Percentiles rank a stretch among this genome's conserved stretches.
These are phyloP conservation scores for Centrocercus urophasianus DNA, from an alignment of 2,113 vertebrate genomes.

Conservation along the genomic window DNA sequence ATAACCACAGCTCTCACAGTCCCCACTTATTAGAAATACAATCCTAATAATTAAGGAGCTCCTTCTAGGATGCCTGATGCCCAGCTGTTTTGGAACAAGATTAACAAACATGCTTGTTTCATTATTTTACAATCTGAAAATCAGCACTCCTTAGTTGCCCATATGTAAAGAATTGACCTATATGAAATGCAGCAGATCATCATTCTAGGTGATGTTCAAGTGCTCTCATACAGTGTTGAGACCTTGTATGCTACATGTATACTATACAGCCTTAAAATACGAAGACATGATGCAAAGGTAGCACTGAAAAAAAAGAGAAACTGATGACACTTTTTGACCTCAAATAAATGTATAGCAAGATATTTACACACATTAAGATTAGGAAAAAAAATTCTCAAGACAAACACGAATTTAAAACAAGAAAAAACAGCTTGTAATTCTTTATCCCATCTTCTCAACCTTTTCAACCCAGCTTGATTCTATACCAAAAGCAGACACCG, in stretches of 20 bases:
- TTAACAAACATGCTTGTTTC: not conserved
- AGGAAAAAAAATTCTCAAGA: not conserved
- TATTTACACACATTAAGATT: not conserved
- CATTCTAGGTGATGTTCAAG: not conserved
- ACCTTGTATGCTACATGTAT: not conserved
- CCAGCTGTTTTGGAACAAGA: not conserved
- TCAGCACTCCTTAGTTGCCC: not conserved
- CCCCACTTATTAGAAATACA: not conserved
- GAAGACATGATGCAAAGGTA: not conserved
- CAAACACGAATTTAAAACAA: not conserved
- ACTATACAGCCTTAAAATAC: not conserved
- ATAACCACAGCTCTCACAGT: not conserved
- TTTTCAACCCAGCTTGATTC: not conserved
- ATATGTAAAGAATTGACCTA: not conserved
- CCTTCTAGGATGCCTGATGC: not conserved
- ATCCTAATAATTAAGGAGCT: not conserved
- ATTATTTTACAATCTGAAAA: not conserved
- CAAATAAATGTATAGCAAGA: not conserved
- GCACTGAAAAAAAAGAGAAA: not conserved
- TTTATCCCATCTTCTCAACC: not conserved
- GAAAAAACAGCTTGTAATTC: not conserved
- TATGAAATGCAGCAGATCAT: conserved; percentile 13
- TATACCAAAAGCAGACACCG: not conserved
- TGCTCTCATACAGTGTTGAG: not conserved
- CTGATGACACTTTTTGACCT: not conserved